These are phyloP conservation scores for Dolichopus griseipennis DNA, from an alignment of 2,888 invertebrate genomes.

Conservation along the genomic window DNA sequence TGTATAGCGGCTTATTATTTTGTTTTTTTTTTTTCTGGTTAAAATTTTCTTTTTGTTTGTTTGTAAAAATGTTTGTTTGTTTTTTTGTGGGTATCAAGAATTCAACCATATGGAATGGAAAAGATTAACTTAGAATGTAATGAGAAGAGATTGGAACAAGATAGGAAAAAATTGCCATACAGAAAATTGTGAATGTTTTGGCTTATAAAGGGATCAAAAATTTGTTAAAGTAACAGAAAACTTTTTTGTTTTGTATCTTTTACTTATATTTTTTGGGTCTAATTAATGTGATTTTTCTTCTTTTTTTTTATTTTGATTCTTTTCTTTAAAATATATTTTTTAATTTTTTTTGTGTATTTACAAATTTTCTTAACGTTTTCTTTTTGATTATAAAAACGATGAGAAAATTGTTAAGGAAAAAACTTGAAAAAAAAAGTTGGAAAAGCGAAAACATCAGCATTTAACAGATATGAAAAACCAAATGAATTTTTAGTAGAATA, in stretches of 20 bases:
- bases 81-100: background rate
- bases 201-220: background rate
- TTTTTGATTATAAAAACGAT: too few relatives aligned
- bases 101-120: slow-evolving; percentile 4
- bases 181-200: background rate
- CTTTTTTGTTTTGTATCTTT: background rate
- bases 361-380: too few relatives aligned
- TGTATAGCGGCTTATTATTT: background rate
- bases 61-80: background rate
- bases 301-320: background rate
- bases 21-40: background rate
- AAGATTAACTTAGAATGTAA: background rate
- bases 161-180: background rate
- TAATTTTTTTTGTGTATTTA: too few relatives aligned
- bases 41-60: background rate
- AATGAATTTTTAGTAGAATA: too few relatives aligned
- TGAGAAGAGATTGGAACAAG: background rate
- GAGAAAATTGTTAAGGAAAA: too few relatives aligned
- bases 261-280: background rate
- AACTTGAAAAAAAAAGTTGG: too few relatives aligned
- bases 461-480: too few relatives aligned
- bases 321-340: too few relatives aligned
- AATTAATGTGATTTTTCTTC: background rate
- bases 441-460: too few relatives aligned
- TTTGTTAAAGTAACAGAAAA: background rate